Evolutionary conservation across 2,888 invertebrate genomes (phyloP).

Genomic region (Cerastis leucographa): DNA sequence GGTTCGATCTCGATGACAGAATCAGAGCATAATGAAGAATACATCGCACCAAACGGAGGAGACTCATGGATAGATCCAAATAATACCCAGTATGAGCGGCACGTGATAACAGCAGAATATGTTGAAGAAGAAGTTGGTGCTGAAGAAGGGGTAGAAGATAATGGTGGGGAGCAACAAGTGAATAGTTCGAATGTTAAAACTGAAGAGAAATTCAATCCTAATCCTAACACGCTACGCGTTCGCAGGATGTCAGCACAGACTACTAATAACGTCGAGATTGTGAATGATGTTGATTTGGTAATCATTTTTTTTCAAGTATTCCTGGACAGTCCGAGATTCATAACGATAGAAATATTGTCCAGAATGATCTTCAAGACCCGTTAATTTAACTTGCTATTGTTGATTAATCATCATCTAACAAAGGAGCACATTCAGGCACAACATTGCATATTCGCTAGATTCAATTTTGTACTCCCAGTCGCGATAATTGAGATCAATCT

Average conservation of each 20-base stretch:
- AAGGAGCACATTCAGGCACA: no score
- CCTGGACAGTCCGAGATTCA: not conserved
- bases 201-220: conserved; percentile 62
- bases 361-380: not conserved
- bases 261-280: conserved; percentile 72
- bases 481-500: not conserved
- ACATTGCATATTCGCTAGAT: conserved; percentile 1
- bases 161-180: conserved; percentile 27
- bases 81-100: conserved; percentile 30
- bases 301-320: conserved; percentile 7
- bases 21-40: conserved; percentile 39
- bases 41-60: conserved; percentile 40
- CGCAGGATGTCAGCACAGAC: conserved; percentile 81
- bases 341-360: not conserved
- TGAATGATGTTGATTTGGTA: conserved; percentile 73
- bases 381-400: not conserved
- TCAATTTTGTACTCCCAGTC: not conserved
- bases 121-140: conserved; percentile 34
- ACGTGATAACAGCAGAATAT: not conserved
- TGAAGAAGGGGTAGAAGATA: conserved; percentile 40
- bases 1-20: conserved; percentile 59
- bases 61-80: conserved; percentile 57
- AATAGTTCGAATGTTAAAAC: conserved; percentile 47
- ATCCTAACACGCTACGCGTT: conserved; percentile 63
- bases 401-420: not conserved